phyloP scores from a whole-genome alignment of 1,140 invertebrate species.

The Magallana ariakensis region DNA sequence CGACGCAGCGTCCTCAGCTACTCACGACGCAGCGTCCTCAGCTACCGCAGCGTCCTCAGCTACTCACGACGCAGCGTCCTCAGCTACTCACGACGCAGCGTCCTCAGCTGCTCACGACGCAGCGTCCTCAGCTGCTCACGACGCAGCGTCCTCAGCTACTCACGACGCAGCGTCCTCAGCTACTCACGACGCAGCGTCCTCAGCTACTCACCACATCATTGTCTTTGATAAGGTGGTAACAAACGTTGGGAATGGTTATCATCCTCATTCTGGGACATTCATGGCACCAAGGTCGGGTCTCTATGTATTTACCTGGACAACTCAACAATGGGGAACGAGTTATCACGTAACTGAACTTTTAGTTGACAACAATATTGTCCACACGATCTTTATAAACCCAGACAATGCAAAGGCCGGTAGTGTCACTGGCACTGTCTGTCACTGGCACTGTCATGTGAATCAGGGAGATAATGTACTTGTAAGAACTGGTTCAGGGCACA shows the following conservation, averaged over 20 bases:
- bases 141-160: too few species aligned
- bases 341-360: neutral
- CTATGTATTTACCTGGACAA: slow-evolving; percentile 36
- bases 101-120: too few species aligned
- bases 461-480: neutral
- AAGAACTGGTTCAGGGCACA: neutral
- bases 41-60: too few species aligned
- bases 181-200: too few species aligned
- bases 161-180: neutral
- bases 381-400: neutral
- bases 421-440: neutral
- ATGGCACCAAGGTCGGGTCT: neutral
- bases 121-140: too few species aligned
- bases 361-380: neutral
- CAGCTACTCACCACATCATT: neutral
- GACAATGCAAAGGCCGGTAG: neutral
- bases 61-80: too few species aligned
- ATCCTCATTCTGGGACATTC: neutral
- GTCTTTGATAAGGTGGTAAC: slow-evolving; percentile 8
- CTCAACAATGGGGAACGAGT: neutral
- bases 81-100: too few species aligned
- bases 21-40: too few species aligned
- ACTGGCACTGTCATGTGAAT: neutral
- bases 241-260: slow-evolving; percentile 18
- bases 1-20: too few species aligned